Evolutionary conservation across 1,140 invertebrate genomes (phyloP), one percentile per base, ranked within the genome.

Genomic region (Polyergus mexicanus): DNA sequence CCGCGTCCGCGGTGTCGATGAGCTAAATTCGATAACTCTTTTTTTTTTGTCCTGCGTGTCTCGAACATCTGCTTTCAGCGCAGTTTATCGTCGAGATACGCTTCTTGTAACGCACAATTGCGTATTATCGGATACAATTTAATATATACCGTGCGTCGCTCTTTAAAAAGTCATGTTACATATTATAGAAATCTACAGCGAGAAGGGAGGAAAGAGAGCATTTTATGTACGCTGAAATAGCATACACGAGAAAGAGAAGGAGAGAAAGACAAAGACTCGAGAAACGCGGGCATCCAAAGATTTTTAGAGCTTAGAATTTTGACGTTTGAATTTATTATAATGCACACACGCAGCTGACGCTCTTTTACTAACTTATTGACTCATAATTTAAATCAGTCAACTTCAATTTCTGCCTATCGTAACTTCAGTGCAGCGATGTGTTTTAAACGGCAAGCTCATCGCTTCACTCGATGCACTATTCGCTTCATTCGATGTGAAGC

Each of bases 11-110:
- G 13, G 41, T 47, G 60, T 51, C 75, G 28, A 51, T 66, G 38
- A 51, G 41, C n/a, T 51, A 58, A 78, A 66, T 78, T 78, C 41
- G 41, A 78, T 47, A 35, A 41, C 28, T 38, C 60, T 35, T 65
- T 72, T 71, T 69, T 47, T 77, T 78, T 66, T 10, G 13, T 77
- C 28, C 10, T 41, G 0, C 38, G 11, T 47, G 35, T 75, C 35
- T 41, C 41, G 44, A 77, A 77, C 41, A 65, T 77, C 38, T 56
- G 60, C 41, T n/a, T 35, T 2, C 28, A 41, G 13, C 25, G 28
- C 41, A 66, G 60, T 78, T 66, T 78, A 66, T 66, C 3, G 41
- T 10, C 25, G 38, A 32, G 38, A 35, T n/a, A 32, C 19, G 16
- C 13, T 22, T 8, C 41, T 28, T 66, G 25, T 41, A 51, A 51